Base-by-base conservation (phyloP, 1,140 invertebrate species). In the Aphelenchoides besseyi region DNA sequence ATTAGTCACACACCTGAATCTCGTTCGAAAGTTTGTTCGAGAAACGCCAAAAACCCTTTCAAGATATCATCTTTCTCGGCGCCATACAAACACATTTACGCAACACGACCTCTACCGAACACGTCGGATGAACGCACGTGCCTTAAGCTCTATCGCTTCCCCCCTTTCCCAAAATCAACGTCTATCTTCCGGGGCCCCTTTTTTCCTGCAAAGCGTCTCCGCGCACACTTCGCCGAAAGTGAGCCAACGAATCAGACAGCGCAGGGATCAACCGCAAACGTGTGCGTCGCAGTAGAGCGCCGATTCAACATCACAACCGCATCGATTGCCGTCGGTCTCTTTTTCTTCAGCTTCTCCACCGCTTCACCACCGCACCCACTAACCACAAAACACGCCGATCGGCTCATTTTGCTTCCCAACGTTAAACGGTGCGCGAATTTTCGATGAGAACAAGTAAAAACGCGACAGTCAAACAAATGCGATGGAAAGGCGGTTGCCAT, bases 391-490 rank as follows among this genome's bases (percentile, higher is more conserved):
- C 12, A 16, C 41, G 12, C 41, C 41, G 41, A 48, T 48, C 41
- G 41, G 41, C 12, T 12, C 41, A 16, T 23, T 23, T 16, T 48
- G 12, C 23, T 48, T 12, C 41, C 23, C 41, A 23, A 48, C 41
- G 41, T 48, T 48, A 48, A 48, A 48, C 41, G 41, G 41, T 23
- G 41, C 12, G 41, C 41, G 41, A 48, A 48, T 48, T 48, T 48
- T 23, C 41, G n/a, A n/a, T n/a, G n/a, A n/a, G n/a, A n/a, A n/a
- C n/a, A n/a, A n/a, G n/a, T n/a, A n/a, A n/a, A n/a, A n/a, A n/a
- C n/a, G n/a, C n/a, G n/a, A n/a, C n/a, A n/a, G n/a, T n/a, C n/a
- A n/a, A n/a, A n/a, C n/a, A n/a, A n/a, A n/a, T n/a, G n/a, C n/a
- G n/a, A n/a, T n/a, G n/a, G n/a, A n/a, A n/a, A n/a, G n/a, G n/a